Evolutionary conservation across 2,797 vertebrate species (phyloP).

Genomic region (Apogon talboti): DNA sequence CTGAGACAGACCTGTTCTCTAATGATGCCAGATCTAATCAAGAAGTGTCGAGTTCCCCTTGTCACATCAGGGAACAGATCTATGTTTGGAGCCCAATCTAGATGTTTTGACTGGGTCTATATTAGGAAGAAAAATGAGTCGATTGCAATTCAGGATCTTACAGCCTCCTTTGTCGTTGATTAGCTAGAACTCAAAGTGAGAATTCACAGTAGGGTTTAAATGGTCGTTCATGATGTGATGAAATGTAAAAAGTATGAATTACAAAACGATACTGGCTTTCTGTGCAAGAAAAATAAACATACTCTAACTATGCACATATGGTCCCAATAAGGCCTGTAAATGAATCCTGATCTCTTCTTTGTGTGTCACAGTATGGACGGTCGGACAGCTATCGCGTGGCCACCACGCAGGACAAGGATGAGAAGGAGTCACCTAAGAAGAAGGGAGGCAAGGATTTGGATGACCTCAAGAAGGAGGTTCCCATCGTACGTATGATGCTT

Average conservation of each 20-base stretch:
- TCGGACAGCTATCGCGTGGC: conserved; percentile 95
- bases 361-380: conserved; percentile 87
- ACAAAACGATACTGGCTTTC: too few species aligned
- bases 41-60: conserved; percentile 17
- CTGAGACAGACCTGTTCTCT: conserved; percentile 31
- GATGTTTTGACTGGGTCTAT: conserved; percentile 22
- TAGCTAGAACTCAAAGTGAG: neutral
- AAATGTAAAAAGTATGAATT: too few species aligned
- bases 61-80: conserved; percentile 21
- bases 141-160: neutral
- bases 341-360: neutral
- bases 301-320: too few species aligned
- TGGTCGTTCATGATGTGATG: too few species aligned
- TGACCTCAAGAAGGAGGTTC: conserved; percentile 94
- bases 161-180: neutral
- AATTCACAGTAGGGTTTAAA: too few species aligned
- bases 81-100: conserved; percentile 41
- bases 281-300: neutral
- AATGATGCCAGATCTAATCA: conserved; percentile 50
- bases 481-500: conserved; percentile 81
- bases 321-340: too few species aligned
- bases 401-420: conserved; percentile 93
- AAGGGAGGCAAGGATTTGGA: conserved; percentile 90
- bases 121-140: neutral
- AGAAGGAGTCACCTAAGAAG: conserved; percentile 89